Percentiles rank a stretch among this genome's conserved stretches.
Evolutionary conservation across 1,140 invertebrate genomes (phyloP).

Genomic region (Popillia japonica): DNA sequence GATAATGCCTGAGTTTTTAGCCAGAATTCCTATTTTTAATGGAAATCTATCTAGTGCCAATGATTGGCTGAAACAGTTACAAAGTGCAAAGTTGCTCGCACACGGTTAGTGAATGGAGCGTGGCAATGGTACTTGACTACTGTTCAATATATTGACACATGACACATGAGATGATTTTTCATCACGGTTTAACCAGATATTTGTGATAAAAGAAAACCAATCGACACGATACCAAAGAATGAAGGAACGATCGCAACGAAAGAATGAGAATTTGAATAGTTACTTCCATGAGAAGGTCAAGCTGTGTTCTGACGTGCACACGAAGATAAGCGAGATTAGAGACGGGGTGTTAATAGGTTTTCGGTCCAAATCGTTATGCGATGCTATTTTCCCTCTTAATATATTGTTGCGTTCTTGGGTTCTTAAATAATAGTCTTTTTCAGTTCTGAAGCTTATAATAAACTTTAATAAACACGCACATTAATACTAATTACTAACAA

Average conservation of each 20-base stretch:
- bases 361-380: background rate
- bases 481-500: no score
- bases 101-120: background rate
- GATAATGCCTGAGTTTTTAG: background rate
- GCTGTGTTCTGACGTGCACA: background rate
- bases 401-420: no score
- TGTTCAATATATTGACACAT: background rate
- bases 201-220: background rate
- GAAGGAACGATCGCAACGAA: background rate
- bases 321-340: background rate
- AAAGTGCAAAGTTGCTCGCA: background rate
- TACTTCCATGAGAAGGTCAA: background rate
- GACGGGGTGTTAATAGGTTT: background rate
- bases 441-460: no score
- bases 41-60: background rate
- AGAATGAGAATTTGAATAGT: background rate
- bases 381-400: no score
- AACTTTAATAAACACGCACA: no score
- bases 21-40: background rate
- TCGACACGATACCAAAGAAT: background rate
- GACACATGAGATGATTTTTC: background rate
- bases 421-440: no score
- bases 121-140: background rate
- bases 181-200: background rate
- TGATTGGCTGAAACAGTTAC: background rate